These are phyloP conservation scores for Idris sp. DNA, from an alignment of 1,140 invertebrate genomes.

Conservation along the genomic window DNA sequence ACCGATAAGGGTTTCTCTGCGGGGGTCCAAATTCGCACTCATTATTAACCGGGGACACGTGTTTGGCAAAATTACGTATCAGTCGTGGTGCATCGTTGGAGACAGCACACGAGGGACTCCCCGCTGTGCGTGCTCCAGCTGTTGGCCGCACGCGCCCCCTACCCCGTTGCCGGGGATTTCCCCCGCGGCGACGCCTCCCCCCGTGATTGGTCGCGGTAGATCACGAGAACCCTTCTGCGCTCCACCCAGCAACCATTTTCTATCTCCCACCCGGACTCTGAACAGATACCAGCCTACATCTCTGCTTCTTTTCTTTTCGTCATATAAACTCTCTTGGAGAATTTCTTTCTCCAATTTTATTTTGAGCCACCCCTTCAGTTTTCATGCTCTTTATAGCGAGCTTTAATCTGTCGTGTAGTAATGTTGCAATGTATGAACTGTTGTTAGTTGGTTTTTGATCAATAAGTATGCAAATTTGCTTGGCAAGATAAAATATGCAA, in stretches of 20 bases:
- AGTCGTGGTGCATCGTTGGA: constrained; percentile 65
- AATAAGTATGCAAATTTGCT: too few relatives aligned
- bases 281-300: not conserved
- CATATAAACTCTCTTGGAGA: too few relatives aligned
- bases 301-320: constrained; percentile 5
- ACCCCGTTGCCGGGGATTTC: constrained; percentile 9
- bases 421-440: too few relatives aligned
- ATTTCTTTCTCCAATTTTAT: constrained; percentile 51
- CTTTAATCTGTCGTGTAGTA: too few relatives aligned
- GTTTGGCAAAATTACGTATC: constrained; percentile 56
- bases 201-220: constrained; percentile 24
- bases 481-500: too few relatives aligned
- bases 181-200: constrained; percentile 12
- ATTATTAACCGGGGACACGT: constrained; percentile 54
- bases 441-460: too few relatives aligned
- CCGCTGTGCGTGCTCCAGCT: constrained; percentile 65
- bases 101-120: constrained; percentile 69
- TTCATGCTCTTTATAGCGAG: too few relatives aligned
- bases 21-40: too few relatives aligned
- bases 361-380: constrained; percentile 5
- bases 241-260: constrained; percentile 48
- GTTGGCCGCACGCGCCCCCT: constrained; percentile 51
- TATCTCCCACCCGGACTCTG: constrained; percentile 13
- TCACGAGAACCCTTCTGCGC: constrained; percentile 12
- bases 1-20: too few relatives aligned